phyloP scores from a whole-genome alignment of 1,140 invertebrate species.

The Anastrepha ludens region DNA sequence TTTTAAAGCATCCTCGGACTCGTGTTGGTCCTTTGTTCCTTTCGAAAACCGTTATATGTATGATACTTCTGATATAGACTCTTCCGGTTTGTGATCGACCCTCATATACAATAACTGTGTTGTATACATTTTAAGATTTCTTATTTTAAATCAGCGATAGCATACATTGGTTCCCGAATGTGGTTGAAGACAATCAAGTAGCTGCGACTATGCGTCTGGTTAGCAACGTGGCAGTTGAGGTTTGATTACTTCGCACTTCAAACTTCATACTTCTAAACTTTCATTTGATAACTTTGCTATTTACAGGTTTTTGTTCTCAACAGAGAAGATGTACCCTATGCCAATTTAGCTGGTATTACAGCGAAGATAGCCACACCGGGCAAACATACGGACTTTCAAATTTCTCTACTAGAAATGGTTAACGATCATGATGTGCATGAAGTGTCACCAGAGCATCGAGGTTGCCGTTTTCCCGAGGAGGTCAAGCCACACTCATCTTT shows the following conservation, averaged over 20 bases:
- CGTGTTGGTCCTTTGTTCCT: no score
- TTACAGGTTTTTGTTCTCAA: constrained; percentile 60
- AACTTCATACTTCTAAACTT: background rate
- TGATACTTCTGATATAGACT: no score
- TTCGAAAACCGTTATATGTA: no score
- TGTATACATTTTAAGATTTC: no score
- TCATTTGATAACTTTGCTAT: background rate
- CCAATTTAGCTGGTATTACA: constrained; percentile 58
- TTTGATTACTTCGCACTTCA: background rate
- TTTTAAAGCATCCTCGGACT: no score
- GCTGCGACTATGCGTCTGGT: constrained; percentile 59
- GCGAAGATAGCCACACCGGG: constrained; percentile 59
- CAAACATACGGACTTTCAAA: constrained; percentile 62
- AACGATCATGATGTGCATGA: constrained; percentile 68
- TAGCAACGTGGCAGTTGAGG: constrained; percentile 53
- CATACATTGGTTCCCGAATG: constrained; percentile 31
- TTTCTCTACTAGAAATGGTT: constrained; percentile 61
- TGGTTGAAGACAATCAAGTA: constrained; percentile 7
- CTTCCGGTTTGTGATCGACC: no score
- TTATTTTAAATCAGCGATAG: background rate
- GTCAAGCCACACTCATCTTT: constrained; percentile 72
- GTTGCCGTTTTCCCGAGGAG: constrained; percentile 77
- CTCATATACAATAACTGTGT: background rate
- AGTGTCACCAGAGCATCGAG: constrained; percentile 67
- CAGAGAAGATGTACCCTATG: constrained; percentile 66